Percentiles rank a stretch among this genome's conserved stretches.
These are phyloP conservation scores for Heliocidaris erythrogramma DNA, from an alignment of 35 echinoderm and acorn worm species.

Conservation along the genomic window DNA sequence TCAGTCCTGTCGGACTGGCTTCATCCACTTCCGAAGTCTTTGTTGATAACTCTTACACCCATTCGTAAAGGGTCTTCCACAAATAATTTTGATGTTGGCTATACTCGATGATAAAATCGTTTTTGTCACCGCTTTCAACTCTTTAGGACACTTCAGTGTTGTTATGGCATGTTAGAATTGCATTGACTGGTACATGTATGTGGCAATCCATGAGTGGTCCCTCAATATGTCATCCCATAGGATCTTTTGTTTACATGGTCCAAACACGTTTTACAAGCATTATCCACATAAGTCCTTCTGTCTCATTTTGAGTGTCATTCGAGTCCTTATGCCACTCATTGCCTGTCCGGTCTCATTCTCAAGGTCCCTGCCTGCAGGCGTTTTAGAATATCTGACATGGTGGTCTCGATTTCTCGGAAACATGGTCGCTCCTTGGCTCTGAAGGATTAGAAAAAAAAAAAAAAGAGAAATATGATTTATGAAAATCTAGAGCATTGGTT, in stretches of 20 bases:
- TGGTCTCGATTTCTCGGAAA: constrained; percentile 66
- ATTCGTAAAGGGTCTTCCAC: background rate
- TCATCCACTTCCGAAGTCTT: background rate
- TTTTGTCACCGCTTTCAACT: background rate
- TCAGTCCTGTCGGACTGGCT: background rate
- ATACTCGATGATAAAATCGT: background rate
- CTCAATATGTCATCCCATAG: too few relatives aligned
- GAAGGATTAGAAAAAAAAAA: constrained; percentile 15
- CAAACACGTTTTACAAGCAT: background rate
- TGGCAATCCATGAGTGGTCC: background rate
- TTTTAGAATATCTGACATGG: constrained; percentile 71
- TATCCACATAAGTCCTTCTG: too few relatives aligned
- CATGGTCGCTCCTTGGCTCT: constrained; percentile 80
- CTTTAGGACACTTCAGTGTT: background rate
- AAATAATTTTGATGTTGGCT: background rate
- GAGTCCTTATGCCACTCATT: background rate
- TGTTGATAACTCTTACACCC: background rate
- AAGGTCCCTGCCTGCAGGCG: constrained; percentile 73
- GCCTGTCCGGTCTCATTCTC: constrained; percentile 2
- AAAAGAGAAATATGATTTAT: too few relatives aligned
- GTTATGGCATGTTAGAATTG: too few relatives aligned
- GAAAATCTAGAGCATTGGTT: too few relatives aligned
- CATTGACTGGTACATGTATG: background rate
- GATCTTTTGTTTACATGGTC: background rate
- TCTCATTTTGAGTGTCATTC: too few relatives aligned